These are phyloP conservation scores for Metopolophium dirhodum DNA, from an alignment of 1,140 invertebrate species.

Conservation along the genomic window DNA sequence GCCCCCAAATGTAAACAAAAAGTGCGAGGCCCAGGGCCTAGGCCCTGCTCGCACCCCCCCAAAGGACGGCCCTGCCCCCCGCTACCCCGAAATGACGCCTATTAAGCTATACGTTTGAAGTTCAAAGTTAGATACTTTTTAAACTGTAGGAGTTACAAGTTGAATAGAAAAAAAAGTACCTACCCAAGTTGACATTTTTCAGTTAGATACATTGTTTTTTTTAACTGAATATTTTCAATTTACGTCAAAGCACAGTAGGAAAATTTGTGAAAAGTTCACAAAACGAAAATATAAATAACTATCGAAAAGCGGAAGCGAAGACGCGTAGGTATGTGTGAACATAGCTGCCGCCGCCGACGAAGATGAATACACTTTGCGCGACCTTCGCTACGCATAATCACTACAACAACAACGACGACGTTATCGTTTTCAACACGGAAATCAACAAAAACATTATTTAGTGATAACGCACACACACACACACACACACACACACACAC, in stretches of 20 bases:
- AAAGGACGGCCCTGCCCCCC: too few relatives aligned
- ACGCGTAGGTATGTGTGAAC: background rate
- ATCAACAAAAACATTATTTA: background rate
- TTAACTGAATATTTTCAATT: background rate
- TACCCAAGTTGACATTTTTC: too few relatives aligned
- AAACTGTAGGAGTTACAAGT: too few relatives aligned
- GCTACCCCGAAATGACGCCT: too few relatives aligned
- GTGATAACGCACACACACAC: background rate
- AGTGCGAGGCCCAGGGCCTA: too few relatives aligned
- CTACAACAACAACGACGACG: background rate
- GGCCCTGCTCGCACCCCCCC: too few relatives aligned
- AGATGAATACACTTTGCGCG: background rate
- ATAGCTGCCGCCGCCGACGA: background rate
- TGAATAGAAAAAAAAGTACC: too few relatives aligned
- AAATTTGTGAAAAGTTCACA: background rate
- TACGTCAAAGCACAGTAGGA: background rate
- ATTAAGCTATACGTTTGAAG: too few relatives aligned
- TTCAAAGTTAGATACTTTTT: too few relatives aligned
- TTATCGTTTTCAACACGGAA: conserved; percentile 20
- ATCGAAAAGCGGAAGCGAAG: background rate
- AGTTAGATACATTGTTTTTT: background rate
- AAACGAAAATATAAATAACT: too few relatives aligned
- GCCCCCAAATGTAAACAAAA: too few relatives aligned
- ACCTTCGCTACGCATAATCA: background rate
- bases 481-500: background rate